Evolutionary conservation across 2,797 vertebrate genomes (phyloP).

Genomic region (Thripadectes ignobilis): DNA sequence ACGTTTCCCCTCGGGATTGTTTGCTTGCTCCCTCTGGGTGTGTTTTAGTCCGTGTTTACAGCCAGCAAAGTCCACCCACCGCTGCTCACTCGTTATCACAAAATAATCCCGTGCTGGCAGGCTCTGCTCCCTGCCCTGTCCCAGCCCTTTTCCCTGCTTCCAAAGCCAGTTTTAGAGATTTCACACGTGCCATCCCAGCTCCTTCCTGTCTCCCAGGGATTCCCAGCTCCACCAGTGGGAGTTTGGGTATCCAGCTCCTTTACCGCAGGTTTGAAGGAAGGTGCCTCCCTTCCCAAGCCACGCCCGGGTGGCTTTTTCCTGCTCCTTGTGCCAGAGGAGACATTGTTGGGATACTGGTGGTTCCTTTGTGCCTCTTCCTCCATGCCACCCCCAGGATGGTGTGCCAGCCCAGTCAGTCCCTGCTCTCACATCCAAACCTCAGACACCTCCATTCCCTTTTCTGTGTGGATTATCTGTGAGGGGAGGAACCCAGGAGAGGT

Average conservation of each 20-base stretch:
- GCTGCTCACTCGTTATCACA: neutral
- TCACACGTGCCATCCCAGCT: neutral
- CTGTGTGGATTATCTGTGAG: neutral
- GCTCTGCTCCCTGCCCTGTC: neutral
- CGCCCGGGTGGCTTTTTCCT: neutral
- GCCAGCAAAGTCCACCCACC: neutral
- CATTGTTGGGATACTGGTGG: neutral
- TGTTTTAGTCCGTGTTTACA: constrained; percentile 10
- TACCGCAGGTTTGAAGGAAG: rapidly evolving
- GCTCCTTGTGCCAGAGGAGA: neutral
- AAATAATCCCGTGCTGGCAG: rapidly evolving
- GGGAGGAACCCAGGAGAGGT: neutral
- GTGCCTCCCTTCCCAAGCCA: neutral
- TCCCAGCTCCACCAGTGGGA: neutral
- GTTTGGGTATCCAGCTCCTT: neutral
- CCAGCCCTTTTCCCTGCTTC: neutral
- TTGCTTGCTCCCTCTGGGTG: neutral
- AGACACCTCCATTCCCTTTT: neutral
- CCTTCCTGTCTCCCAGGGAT: neutral
- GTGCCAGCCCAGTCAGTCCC: neutral
- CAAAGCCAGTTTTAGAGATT: rapidly evolving
- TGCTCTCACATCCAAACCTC: neutral
- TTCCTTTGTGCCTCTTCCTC: neutral
- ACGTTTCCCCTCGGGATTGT: neutral
- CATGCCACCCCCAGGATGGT: rapidly evolving